phyloP scores from a whole-genome alignment of 2,113 vertebrate species.

The Puffinus mauretanicus region DNA sequence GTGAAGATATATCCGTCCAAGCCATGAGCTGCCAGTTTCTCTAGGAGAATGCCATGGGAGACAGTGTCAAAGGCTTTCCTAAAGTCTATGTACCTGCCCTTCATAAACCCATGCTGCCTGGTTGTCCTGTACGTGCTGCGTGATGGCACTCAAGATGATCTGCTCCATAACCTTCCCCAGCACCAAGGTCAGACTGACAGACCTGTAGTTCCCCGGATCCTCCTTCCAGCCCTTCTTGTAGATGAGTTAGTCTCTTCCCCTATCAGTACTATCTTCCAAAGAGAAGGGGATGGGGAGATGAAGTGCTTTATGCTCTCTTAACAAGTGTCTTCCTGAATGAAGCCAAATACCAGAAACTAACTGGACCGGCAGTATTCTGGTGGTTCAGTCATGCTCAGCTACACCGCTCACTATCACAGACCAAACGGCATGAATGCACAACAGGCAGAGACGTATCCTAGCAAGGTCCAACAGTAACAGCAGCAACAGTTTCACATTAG shows the following conservation, averaged over 20 bases:
- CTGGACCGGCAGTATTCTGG: neutral
- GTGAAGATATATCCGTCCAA: no score
- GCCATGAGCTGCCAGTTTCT: no score
- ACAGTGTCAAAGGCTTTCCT: no score
- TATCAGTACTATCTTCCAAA: neutral
- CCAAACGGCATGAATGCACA: rapidly evolving
- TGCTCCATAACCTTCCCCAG: no score
- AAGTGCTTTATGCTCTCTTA: neutral
- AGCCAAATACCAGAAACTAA: neutral
- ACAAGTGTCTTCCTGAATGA: neutral
- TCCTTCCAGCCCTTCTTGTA: no score
- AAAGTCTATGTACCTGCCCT: no score
- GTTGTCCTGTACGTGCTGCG: no score
- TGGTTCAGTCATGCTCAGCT: neutral
- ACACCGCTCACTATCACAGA: neutral
- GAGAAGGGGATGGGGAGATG: neutral
- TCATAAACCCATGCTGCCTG: no score
- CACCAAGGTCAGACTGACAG: no score
- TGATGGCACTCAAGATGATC: no score
- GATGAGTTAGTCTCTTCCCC: neutral
- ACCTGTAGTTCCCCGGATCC: no score
- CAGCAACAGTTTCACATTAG: neutral
- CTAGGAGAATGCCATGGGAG: no score
- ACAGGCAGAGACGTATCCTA: neutral
- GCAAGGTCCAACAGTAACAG: neutral